These are phyloP conservation scores for Amblyjoppa fuscipennis DNA, from an alignment of 2,888 invertebrate genomes.

Conservation along the genomic window DNA sequence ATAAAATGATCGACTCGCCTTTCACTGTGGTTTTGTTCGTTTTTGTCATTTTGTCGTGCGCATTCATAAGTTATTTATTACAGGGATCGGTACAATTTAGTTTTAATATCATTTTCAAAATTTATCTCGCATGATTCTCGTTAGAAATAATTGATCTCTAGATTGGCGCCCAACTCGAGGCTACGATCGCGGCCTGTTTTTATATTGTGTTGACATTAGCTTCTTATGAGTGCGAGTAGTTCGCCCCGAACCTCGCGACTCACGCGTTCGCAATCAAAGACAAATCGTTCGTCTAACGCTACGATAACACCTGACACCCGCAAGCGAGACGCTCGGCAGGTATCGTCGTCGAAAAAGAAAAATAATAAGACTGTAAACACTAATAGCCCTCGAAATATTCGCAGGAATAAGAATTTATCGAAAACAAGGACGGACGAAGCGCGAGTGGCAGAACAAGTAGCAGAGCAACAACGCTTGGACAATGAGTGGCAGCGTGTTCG, in stretches of 20 bases:
- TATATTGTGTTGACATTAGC: not conserved
- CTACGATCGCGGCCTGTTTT: conserved; percentile 7
- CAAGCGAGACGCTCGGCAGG: not conserved
- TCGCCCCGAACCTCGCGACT: not conserved
- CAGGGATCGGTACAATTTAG: too few relatives aligned
- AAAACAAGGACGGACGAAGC: not conserved
- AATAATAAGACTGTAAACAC: not conserved
- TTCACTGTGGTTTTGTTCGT: too few relatives aligned
- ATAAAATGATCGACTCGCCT: too few relatives aligned
- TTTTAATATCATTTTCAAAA: too few relatives aligned
- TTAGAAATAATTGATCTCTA: too few relatives aligned
- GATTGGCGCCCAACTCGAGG: conserved; percentile 37
- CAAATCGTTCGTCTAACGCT: not conserved
- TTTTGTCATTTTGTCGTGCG: too few relatives aligned
- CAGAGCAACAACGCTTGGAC: conserved; percentile 8
- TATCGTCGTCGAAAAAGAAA: not conserved
- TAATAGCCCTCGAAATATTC: conserved; percentile 1
- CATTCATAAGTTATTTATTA: too few relatives aligned
- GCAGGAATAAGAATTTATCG: not conserved
- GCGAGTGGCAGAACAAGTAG: not conserved
- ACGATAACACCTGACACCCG: not conserved
- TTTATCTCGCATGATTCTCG: too few relatives aligned
- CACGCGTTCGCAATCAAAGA: conserved; percentile 10
- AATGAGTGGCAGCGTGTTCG: conserved; percentile 35
- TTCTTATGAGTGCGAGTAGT: not conserved